Percentiles rank a stretch among this genome's conserved stretches.
Conservation (phyloP, 2,113 vertebrate genomes). For the Panurus biarmicus region DNA sequence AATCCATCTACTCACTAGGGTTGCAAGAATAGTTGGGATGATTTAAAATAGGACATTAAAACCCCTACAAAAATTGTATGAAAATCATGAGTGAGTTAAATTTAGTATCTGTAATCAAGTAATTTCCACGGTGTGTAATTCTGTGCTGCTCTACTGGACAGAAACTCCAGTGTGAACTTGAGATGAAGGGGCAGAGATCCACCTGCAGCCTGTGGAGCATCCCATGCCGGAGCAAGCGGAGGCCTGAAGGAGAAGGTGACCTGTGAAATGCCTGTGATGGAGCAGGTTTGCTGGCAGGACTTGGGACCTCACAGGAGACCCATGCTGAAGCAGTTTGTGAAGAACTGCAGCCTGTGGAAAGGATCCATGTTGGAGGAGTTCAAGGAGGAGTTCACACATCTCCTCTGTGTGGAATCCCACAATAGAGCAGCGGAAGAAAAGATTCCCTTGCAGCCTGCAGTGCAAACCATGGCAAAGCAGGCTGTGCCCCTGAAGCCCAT, state of each 20-base stretch:
- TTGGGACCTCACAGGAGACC: not conserved
- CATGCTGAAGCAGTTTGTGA: not conserved
- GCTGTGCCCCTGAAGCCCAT: not conserved
- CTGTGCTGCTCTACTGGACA: not conserved
- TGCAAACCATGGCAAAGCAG: not conserved
- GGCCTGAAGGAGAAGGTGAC: not conserved
- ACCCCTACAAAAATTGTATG: not conserved
- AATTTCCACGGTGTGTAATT: not conserved
- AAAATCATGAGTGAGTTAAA: not conserved
- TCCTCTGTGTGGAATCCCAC: no score
- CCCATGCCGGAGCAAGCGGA: not conserved
- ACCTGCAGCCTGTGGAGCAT: not conserved
- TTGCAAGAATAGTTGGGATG: not conserved
- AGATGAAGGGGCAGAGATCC: not conserved
- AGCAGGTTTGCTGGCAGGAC: not conserved
- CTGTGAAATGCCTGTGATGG: not conserved
- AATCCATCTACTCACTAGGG: not conserved
- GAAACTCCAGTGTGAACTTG: not conserved
- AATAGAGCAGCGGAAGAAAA: not conserved
- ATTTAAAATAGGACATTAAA: not conserved
- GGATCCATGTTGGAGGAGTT: not conserved
- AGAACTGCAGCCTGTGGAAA: not conserved
- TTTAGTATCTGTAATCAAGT: not conserved
- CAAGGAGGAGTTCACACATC: not conserved
- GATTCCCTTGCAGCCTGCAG: not conserved